These are phyloP conservation scores for Tetranychus urticae DNA, from an alignment of 1,140 invertebrate species.

Conservation along the genomic window DNA sequence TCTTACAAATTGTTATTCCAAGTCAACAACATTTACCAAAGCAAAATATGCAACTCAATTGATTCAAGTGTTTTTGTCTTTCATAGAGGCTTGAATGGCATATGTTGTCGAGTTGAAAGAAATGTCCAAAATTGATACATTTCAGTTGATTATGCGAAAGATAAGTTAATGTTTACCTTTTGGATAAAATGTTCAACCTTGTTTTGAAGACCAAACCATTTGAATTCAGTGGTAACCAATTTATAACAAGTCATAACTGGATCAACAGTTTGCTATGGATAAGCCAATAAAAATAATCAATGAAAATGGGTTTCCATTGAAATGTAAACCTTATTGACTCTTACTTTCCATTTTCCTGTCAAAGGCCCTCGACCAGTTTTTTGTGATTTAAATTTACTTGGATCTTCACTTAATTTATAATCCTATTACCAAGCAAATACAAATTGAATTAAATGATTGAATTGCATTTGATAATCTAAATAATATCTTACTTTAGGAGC, in stretches of 20 bases:
- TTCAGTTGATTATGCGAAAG: not conserved
- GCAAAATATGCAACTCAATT: too few species aligned
- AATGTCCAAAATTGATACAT: not conserved
- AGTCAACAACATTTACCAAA: too few species aligned
- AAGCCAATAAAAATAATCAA: not conserved
- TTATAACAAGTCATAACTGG: constrained; percentile 99
- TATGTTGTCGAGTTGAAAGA: too few species aligned
- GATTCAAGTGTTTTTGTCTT: too few species aligned
- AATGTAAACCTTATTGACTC: not conserved
- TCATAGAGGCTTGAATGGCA: too few species aligned
- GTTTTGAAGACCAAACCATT: constrained; percentile 93
- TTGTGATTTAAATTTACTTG: constrained; percentile 59
- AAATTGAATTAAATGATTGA: not conserved
- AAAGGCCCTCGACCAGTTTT: constrained; percentile 88
- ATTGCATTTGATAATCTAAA: not conserved
- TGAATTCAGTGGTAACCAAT: constrained; percentile 89
- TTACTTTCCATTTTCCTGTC: constrained; percentile 42
- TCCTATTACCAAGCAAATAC: constrained; percentile 24
- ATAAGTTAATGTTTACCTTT: constrained; percentile 24
- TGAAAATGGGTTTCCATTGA: not conserved
- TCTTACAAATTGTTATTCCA: too few species aligned
- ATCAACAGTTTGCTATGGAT: constrained; percentile 24
- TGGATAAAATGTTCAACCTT: constrained; percentile 86
- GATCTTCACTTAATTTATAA: constrained; percentile 73
- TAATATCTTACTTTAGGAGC: constrained; percentile 11